Percentiles rank a stretch among this genome's conserved stretches.
These are phyloP conservation scores for Erythrocebus patas DNA, from an alignment of 2,113 vertebrate species.

Conservation along the genomic window DNA sequence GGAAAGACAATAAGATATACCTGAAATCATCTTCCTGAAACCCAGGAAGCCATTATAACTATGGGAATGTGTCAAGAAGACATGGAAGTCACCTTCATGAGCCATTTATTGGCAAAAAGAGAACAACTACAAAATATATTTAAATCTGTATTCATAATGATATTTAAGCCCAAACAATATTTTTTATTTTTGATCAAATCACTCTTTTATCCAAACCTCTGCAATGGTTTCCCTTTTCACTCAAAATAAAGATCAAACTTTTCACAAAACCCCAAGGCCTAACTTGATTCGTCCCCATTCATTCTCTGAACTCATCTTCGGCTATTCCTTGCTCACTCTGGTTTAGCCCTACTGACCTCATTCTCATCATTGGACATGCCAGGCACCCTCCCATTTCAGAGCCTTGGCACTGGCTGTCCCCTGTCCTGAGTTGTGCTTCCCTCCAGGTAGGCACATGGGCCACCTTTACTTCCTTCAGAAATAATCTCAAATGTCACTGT, in stretches of 20 bases:
- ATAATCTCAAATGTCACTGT: not conserved
- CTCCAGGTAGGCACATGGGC: not conserved
- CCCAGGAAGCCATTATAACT: not conserved
- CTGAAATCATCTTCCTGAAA: not conserved
- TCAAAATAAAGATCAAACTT: not conserved
- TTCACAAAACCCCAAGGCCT: not conserved
- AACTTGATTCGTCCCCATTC: not conserved
- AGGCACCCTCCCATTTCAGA: no score
- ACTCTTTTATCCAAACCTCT: not conserved
- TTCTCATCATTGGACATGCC: not conserved
- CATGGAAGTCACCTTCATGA: not conserved
- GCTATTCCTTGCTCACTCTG: not conserved
- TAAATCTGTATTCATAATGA: not conserved
- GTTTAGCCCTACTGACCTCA: not conserved
- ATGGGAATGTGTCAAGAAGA: not conserved
- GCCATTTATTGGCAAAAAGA: not conserved
- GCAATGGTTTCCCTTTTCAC: not conserved
- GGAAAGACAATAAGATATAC: not conserved
- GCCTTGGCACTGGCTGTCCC: not conserved
- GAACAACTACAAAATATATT: not conserved
- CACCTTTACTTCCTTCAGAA: not conserved
- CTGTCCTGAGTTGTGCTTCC: not conserved
- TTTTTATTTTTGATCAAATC: slow-evolving; percentile 9
- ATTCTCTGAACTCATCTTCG: not conserved
- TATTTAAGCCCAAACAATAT: not conserved